phyloP scores from a whole-genome alignment of 2,797 vertebrate genomes.

The Sebastes trivittatus region DNA sequence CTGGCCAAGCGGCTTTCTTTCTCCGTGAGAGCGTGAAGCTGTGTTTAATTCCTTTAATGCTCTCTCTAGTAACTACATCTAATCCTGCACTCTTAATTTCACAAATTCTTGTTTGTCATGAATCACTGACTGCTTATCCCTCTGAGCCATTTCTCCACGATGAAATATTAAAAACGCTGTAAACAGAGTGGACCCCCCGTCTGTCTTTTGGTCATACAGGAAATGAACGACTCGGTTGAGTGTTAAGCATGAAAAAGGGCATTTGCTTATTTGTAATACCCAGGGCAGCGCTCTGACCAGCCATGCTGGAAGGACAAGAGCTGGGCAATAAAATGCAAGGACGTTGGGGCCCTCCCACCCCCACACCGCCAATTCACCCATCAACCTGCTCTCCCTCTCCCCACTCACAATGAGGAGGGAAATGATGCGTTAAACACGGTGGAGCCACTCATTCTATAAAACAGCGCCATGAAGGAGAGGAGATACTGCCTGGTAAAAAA shows the following conservation, averaged over 20 bases:
- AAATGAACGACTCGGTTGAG: slow-evolving; percentile 13
- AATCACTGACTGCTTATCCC: slow-evolving; percentile 50
- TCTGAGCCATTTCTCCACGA: slow-evolving; percentile 13
- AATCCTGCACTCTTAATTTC: slow-evolving; percentile 54
- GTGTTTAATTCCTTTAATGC: slow-evolving; percentile 51
- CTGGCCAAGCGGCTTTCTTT: slow-evolving; percentile 25
- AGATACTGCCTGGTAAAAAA: slow-evolving; percentile 56
- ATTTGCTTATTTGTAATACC: slow-evolving; percentile 65
- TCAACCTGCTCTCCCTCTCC: slow-evolving; percentile 42
- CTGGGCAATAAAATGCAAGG: slow-evolving; percentile 77
- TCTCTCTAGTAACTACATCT: slow-evolving; percentile 47
- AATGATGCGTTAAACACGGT: slow-evolving; percentile 77
- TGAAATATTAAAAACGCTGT: slow-evolving; percentile 40
- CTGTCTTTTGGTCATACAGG: slow-evolving; percentile 4
- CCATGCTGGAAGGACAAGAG: slow-evolving; percentile 70
- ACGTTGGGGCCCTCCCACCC: slow-evolving; percentile 13
- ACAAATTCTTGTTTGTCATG: slow-evolving; percentile 49
- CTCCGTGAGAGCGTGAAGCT: slow-evolving; percentile 26
- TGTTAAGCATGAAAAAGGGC: slow-evolving; percentile 29
- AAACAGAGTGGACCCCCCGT: slow-evolving; percentile 14
- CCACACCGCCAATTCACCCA: slow-evolving; percentile 4
- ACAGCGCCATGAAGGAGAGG: slow-evolving; percentile 57
- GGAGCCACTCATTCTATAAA: slow-evolving; percentile 74
- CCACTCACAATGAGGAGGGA: slow-evolving; percentile 65
- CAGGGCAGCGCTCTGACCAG: slow-evolving; percentile 61